Conservation (phyloP, 2,888 invertebrate species). For the Acleris holmiana region DNA sequence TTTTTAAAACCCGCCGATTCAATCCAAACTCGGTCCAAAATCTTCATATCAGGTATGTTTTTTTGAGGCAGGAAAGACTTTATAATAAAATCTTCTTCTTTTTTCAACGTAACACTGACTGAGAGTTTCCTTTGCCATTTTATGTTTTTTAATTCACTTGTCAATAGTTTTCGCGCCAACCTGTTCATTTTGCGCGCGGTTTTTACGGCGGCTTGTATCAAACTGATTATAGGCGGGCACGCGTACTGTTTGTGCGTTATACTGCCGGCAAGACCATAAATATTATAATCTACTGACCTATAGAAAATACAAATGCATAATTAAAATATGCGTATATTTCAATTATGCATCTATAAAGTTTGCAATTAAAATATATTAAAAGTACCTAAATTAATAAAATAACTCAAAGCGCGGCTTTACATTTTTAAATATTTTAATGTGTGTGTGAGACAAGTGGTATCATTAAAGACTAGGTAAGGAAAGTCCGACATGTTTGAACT, state of each 20-base stretch:
- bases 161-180: conserved; percentile 65
- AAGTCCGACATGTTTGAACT: too few species aligned
- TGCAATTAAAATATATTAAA: too few species aligned
- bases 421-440: too few species aligned
- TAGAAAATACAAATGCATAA: too few species aligned
- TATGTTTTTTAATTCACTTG: conserved; percentile 65
- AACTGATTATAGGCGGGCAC: conserved; percentile 48
- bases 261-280: too few species aligned
- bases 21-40: conserved; percentile 67
- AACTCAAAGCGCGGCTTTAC: too few species aligned
- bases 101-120: conserved; percentile 53
- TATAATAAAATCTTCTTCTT: conserved; percentile 63
- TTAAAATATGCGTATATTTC: too few species aligned
- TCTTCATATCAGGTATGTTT: conserved; percentile 60
- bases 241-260: background rate
- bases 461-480: too few species aligned
- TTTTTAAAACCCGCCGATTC: conserved; percentile 60
- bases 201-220: conserved; percentile 43
- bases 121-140: conserved; percentile 66
- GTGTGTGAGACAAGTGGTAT: too few species aligned
- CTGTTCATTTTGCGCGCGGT: conserved; percentile 59
- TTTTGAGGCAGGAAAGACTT: conserved; percentile 66
- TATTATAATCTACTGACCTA: too few species aligned
- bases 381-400: too few species aligned
- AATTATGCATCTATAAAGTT: too few species aligned